Evolutionary conservation across 2,888 invertebrate species (phyloP), one percentile per base, ranked within the genome.

Genomic region (Bellardia bayeri): DNA sequence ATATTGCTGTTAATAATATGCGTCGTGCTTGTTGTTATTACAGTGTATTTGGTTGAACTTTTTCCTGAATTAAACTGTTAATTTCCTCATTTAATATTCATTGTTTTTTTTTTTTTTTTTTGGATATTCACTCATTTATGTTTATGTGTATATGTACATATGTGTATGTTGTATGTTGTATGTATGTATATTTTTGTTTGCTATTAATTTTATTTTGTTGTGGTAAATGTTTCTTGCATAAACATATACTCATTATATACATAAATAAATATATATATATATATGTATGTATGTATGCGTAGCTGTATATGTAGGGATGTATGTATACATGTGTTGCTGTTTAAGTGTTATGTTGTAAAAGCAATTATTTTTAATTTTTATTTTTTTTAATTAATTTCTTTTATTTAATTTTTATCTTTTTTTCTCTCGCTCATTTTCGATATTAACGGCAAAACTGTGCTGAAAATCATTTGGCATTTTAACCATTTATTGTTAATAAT

Each of bases 81-180:
- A 86, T 79, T 74, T 74, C 7, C 79, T 75, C 75, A 75, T 75
- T 83, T 71, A 83, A 83, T 82, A 83, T 83, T 83, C 75, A 86
- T 83, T 54, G 76, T 61, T 76, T 71, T 49, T 75, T 40, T 16
- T 9, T 69, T 5, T 49, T 9, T n/a, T 51, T 13, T 14, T 14
- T 51, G 13, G 13, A 11, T 51, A 11, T 49, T 8, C 3, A 49
- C 4, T 3, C 13, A 49, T 13, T 11, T 51, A 51, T 51, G 13
- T 14, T 14, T 14, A 51, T 51, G 51, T 54, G n/a, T n/a, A 3
- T 45, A 11, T 45, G 45, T 45, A 2, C 3, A 2, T 45, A 2
- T 11, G 45, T 45, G 8, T 45, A 11, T 45, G 7, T 14, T 51
- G 14, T 51, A 51, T 14, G 3, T 8, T 45, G 14, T 51, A 1